Conservation (phyloP, 2,888 invertebrate species). For the Drosophila neonasuta region DNA sequence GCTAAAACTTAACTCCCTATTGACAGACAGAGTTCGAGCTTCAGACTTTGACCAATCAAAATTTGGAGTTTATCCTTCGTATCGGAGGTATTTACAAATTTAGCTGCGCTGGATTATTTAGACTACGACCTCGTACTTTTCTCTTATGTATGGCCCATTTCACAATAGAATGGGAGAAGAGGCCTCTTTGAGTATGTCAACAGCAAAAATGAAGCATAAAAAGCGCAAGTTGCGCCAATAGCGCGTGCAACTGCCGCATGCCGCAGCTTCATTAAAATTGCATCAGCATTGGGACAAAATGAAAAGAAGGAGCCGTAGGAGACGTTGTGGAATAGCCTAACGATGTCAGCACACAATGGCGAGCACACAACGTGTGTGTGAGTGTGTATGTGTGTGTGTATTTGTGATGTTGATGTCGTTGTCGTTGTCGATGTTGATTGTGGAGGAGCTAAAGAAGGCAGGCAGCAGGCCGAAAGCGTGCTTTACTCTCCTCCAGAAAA, state of each 20-base stretch:
- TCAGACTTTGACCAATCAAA: slow-evolving; percentile 56
- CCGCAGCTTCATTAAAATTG: slow-evolving; percentile 77
- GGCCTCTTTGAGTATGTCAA: slow-evolving; percentile 38
- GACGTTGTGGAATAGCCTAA: slow-evolving; percentile 61
- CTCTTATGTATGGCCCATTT: slow-evolving; percentile 18
- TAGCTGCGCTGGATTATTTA: not conserved
- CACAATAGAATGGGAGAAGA: slow-evolving; percentile 23
- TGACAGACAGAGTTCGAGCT: slow-evolving; percentile 55
- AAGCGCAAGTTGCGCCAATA: slow-evolving; percentile 74
- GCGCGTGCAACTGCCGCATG: slow-evolving; percentile 73
- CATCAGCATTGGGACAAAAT: slow-evolving; percentile 53
- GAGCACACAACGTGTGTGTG: slow-evolving; percentile 32
- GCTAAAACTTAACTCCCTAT: slow-evolving; percentile 58
- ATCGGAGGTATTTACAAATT: slow-evolving; percentile 2
- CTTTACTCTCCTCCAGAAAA: slow-evolving; percentile 46
- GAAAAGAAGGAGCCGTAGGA: slow-evolving; percentile 8
- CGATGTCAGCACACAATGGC: slow-evolving; percentile 69
- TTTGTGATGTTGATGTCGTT: slow-evolving; percentile 32
- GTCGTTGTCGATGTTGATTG: slow-evolving; percentile 50
- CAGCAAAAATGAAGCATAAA: slow-evolving; percentile 52
- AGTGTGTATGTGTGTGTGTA: slow-evolving; percentile 27
- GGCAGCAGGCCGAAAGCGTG: slow-evolving; percentile 9
- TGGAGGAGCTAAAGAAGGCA: slow-evolving; percentile 42
- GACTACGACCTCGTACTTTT: too few relatives aligned
- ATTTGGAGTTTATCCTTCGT: slow-evolving; percentile 57